Percentiles rank a stretch among this genome's conserved stretches.
phyloP scores from a whole-genome alignment of 2,888 invertebrate genomes.

The Diplolepis rosae region DNA sequence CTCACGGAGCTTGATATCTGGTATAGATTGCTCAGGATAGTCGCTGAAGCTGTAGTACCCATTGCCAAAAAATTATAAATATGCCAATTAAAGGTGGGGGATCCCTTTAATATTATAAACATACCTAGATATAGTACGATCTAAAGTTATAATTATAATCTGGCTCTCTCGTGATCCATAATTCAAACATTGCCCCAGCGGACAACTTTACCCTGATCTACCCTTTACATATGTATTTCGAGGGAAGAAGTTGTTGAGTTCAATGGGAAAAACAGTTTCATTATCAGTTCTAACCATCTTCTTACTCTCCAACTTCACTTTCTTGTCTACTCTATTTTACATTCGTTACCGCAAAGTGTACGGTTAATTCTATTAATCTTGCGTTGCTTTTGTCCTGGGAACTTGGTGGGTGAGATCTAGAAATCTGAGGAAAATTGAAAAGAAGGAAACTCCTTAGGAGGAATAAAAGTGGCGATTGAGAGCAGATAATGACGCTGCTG shows the following conservation, averaged over 20 bases:
- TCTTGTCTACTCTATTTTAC: constrained; percentile 28
- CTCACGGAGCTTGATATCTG: too few species aligned
- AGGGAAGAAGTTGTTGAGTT: background rate
- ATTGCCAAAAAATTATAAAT: too few species aligned
- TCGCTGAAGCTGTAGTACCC: too few species aligned
- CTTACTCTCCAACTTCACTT: constrained; percentile 10
- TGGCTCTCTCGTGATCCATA: too few species aligned
- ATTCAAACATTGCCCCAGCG: too few species aligned
- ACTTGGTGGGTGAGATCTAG: constrained; percentile 21
- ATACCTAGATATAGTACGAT: too few species aligned
- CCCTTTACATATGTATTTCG: too few species aligned
- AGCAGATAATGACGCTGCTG: constrained; percentile 23
- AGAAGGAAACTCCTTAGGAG: constrained; percentile 13
- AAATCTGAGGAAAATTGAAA: constrained; percentile 29
- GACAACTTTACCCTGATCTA: too few species aligned
- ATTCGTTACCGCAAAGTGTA: constrained; percentile 27
- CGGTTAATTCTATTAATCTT: constrained; percentile 19
- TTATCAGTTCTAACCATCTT: background rate
- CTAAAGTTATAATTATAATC: too few species aligned
- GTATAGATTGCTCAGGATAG: too few species aligned
- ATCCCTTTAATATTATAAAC: too few species aligned
- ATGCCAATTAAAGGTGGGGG: too few species aligned
- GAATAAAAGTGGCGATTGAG: constrained; percentile 19
- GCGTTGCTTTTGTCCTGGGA: constrained; percentile 27
- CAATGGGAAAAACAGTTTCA: background rate